A percentile compares a stretch with the other conserved stretches of the same genome.
phyloP scores from a whole-genome alignment of 1,140 invertebrate genomes.

The Ectropis grisescens region DNA sequence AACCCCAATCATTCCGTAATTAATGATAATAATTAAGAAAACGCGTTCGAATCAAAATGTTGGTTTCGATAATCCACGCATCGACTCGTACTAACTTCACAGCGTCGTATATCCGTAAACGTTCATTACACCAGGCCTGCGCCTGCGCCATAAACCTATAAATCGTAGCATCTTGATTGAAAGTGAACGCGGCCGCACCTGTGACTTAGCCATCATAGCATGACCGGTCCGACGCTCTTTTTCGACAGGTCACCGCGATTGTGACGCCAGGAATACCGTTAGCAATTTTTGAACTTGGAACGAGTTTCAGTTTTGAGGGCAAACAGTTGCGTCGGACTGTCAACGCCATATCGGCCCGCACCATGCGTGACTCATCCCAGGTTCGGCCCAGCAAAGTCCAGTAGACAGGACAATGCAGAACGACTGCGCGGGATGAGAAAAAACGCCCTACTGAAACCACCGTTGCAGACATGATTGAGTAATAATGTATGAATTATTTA shows the following conservation, averaged over 20 bases:
- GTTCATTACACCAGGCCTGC: too few relatives aligned
- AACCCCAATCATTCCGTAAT: too few relatives aligned
- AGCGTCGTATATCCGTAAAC: too few relatives aligned
- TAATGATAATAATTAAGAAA: too few relatives aligned
- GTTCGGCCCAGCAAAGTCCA: too few relatives aligned
- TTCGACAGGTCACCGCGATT: conserved; percentile 45
- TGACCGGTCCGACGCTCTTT: conserved; percentile 39
- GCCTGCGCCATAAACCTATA: too few relatives aligned
- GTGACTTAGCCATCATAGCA: conserved; percentile 30
- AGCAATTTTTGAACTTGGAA: conserved; percentile 31
- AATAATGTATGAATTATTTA: conserved; percentile 63
- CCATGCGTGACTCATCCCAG: conserved; percentile 21
- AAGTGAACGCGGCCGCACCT: conserved; percentile 57
- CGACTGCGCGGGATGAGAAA: conserved; percentile 31
- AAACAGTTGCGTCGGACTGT: conserved; percentile 3
- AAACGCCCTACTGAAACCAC: conserved; percentile 32
- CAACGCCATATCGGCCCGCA: conserved; percentile 3
- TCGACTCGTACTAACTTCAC: too few relatives aligned
- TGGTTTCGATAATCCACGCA: too few relatives aligned
- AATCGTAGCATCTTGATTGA: conserved; percentile 34
- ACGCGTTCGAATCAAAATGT: too few relatives aligned
- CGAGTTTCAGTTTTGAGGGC: conserved; percentile 4
- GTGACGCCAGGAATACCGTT: conserved; percentile 36
- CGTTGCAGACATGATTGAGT: conserved; percentile 53
- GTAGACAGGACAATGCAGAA: conserved; percentile 37